Evolutionary conservation across 2,797 vertebrate genomes (phyloP).

Genomic region (Iguana delicatissima): DNA sequence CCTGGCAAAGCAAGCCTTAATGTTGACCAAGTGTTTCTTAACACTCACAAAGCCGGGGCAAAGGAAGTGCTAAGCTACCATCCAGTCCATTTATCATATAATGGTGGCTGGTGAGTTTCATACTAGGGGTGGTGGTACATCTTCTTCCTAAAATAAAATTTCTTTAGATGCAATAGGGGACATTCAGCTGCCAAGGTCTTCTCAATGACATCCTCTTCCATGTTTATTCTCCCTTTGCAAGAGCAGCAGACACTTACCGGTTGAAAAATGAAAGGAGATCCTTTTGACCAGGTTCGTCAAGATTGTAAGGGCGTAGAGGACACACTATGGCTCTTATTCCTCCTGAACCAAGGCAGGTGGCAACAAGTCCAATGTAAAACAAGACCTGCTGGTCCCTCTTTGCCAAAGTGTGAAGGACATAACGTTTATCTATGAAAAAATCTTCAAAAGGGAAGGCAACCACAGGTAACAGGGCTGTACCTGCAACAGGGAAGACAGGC

Average conservation of each 20-base stretch:
- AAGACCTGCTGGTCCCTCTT: slow-evolving; percentile 84
- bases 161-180: neutral
- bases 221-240: neutral
- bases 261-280: slow-evolving; percentile 90
- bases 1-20: too few species aligned
- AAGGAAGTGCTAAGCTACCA: too few species aligned
- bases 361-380: slow-evolving; percentile 87
- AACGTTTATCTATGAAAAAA: slow-evolving; percentile 85
- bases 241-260: slow-evolving; percentile 82
- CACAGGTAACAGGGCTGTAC: slow-evolving; percentile 88
- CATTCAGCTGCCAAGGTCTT: neutral
- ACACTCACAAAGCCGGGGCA: too few species aligned
- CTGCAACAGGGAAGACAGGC: slow-evolving; percentile 68
- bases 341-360: slow-evolving; percentile 87
- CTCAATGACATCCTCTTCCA: fast-evolving
- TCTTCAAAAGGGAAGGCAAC: slow-evolving; percentile 94
- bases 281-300: slow-evolving; percentile 83
- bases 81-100: too few species aligned
- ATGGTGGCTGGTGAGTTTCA: too few species aligned
- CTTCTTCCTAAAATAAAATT: neutral
- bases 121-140: too few species aligned
- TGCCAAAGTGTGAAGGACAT: slow-evolving; percentile 81
- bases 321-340: slow-evolving; percentile 91
- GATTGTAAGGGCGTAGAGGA: slow-evolving; percentile 84
- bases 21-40: too few species aligned